Percentiles rank a stretch among this genome's conserved stretches.
These are phyloP conservation scores for Plebejus argus DNA, from an alignment of 2,888 invertebrate species.

Conservation along the genomic window DNA sequence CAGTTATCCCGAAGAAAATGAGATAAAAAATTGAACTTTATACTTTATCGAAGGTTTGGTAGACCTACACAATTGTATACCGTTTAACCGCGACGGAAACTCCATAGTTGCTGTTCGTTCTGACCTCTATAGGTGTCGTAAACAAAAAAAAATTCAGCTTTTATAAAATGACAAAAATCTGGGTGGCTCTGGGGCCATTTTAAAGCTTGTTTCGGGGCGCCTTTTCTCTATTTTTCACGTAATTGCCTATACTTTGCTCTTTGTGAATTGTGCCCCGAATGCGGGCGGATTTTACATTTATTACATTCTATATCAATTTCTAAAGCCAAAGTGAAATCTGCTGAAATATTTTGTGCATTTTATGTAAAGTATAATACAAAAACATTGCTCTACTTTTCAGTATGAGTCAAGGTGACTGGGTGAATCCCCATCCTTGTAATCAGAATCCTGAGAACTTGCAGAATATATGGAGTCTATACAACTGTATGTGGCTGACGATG, in stretches of 20 bases:
- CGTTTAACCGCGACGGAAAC: too few relatives aligned
- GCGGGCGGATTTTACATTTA: not conserved
- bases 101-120: too few relatives aligned
- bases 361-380: not conserved
- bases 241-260: constrained; percentile 7
- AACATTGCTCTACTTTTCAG: constrained; percentile 64
- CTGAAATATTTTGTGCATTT: not conserved
- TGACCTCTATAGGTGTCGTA: too few relatives aligned
- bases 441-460: constrained; percentile 91
- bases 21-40: too few relatives aligned
- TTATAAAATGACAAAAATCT: too few relatives aligned
- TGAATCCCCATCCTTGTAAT: constrained; percentile 95
- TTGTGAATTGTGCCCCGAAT: not conserved
- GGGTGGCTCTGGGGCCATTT: too few relatives aligned
- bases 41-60: too few relatives aligned
- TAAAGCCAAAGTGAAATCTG: not conserved
- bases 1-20: too few relatives aligned
- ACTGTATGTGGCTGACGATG: constrained; percentile 96
- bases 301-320: not conserved
- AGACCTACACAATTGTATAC: too few relatives aligned
- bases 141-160: too few relatives aligned
- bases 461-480: constrained; percentile 92
- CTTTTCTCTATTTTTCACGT: not conserved
- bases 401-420: constrained; percentile 95
- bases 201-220: not conserved